phyloP scores from a whole-genome alignment of 2,113 vertebrate genomes.

The Cyprinus carpio region DNA sequence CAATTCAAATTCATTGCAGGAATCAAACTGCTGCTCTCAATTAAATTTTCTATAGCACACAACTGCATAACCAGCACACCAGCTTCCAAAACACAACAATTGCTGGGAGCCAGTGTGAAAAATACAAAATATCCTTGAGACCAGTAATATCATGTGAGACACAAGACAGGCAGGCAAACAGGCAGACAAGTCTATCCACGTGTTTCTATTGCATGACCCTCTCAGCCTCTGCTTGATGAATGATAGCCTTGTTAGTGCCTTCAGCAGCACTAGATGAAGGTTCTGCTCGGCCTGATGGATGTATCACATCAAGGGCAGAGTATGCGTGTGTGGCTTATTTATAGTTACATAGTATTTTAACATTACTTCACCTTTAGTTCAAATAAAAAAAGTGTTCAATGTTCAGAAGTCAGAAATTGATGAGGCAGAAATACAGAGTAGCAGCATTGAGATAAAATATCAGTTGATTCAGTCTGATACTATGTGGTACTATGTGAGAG shows the following conservation, averaged over 20 bases:
- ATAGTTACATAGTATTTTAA: neutral
- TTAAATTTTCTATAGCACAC: neutral
- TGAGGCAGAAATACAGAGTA: neutral
- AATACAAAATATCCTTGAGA: neutral
- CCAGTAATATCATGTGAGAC: neutral
- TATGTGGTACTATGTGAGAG: neutral
- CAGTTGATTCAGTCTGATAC: constrained; percentile 8
- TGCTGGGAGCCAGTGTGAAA: neutral
- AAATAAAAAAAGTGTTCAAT: neutral
- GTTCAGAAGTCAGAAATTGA: neutral
- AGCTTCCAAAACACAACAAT: neutral
- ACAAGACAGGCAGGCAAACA: neutral
- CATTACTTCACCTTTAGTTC: neutral
- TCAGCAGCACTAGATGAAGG: constrained; percentile 28
- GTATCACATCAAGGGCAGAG: constrained; percentile 16
- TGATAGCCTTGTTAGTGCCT: constrained; percentile 49
- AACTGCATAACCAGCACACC: neutral
- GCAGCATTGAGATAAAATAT: neutral
- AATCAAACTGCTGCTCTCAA: neutral
- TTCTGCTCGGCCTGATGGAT: constrained; percentile 40
- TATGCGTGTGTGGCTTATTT: constrained; percentile 2
- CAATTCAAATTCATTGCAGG: neutral
- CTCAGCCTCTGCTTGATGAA: constrained; percentile 43
- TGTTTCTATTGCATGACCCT: constrained; percentile 28
- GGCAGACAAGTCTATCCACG: constrained; percentile 15